Conservation (phyloP, 1,140 invertebrate species). For the Sinonovacula constricta region DNA sequence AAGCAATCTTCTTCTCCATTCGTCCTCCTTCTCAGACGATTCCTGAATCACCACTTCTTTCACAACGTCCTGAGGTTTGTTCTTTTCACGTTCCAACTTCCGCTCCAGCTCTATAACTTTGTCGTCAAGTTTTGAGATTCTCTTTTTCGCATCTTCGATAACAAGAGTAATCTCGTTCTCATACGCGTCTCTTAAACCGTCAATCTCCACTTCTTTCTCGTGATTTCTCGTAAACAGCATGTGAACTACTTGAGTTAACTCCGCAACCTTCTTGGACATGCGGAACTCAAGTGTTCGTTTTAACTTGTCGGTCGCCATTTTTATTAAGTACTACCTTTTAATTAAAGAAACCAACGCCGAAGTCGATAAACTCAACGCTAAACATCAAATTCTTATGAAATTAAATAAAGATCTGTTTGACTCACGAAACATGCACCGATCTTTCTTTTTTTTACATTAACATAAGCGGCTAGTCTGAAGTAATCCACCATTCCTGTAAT, state of each 20-base stretch:
- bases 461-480: no score
- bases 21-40: slow-evolving; percentile 56
- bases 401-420: no score
- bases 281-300: slow-evolving; percentile 75
- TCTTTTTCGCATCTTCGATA: slow-evolving; percentile 65
- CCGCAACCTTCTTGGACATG: slow-evolving; percentile 78
- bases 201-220: slow-evolving; percentile 77
- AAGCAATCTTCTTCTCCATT: slow-evolving; percentile 62
- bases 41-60: slow-evolving; percentile 58
- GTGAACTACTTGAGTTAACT: slow-evolving; percentile 77
- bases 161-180: slow-evolving; percentile 72
- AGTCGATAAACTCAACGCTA: no score
- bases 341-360: no score
- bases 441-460: no score
- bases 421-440: no score
- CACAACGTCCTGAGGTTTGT: slow-evolving; percentile 53
- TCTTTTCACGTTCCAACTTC: slow-evolving; percentile 54
- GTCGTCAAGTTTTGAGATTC: slow-evolving; percentile 60
- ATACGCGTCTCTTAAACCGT: slow-evolving; percentile 73
- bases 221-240: slow-evolving; percentile 77
- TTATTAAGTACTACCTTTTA: neutral
- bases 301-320: slow-evolving; percentile 59
- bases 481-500: no score
- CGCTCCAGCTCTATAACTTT: slow-evolving; percentile 59
- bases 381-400: no score